Base-by-base conservation (phyloP, 2,113 vertebrate species). In the Orcinus orca region DNA sequence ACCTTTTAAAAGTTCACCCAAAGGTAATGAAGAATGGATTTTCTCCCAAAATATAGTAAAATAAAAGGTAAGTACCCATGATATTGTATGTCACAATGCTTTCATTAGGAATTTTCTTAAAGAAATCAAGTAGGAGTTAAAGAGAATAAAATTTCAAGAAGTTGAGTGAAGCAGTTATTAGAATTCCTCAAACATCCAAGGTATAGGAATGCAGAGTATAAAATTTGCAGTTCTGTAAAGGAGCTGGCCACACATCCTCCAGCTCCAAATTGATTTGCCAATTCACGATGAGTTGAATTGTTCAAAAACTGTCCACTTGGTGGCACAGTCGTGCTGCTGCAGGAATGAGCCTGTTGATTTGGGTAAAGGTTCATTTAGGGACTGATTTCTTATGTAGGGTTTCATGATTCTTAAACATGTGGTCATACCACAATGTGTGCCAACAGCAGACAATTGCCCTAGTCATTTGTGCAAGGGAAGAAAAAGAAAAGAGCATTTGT, bases 241-340 rank as follows among this genome's bases (percentile, higher is more conserved):
- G 1, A 87, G 60, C 71, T 33, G 25, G 31, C 60, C 88, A 67
- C 20, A 44, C 36, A 17, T 6, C 1, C 13, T n/a, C 15, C 25
- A 25, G 4, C 79, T 95, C 26, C 83, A 23, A n/a, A 96, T 47
- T 12, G 8, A 74, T 33, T 44, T 29, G 23, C 12, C 8, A 9
- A 7, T 33, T 89, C 70, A 60, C 2, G 8, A 2, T 23, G 62
- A 74, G 13, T 47, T 17, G 12, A 67, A 47, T 47, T 82, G 70
- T 98, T 95, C 21, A 55, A 8, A 94, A 97, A 86, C 47, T 12
- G 31, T 53, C 97, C 97, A 97, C 97, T 93, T 86, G 97, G 93
- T 97, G 97, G 97, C 97, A 55, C 89, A 92, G 0, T 97, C 63
- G 93, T 33, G 97, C 97, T 76, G 92, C 95, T 9, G 58, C 95